These are phyloP conservation scores for Pemphigus obesinymphae DNA, from an alignment of 1,140 invertebrate genomes.

Conservation along the genomic window DNA sequence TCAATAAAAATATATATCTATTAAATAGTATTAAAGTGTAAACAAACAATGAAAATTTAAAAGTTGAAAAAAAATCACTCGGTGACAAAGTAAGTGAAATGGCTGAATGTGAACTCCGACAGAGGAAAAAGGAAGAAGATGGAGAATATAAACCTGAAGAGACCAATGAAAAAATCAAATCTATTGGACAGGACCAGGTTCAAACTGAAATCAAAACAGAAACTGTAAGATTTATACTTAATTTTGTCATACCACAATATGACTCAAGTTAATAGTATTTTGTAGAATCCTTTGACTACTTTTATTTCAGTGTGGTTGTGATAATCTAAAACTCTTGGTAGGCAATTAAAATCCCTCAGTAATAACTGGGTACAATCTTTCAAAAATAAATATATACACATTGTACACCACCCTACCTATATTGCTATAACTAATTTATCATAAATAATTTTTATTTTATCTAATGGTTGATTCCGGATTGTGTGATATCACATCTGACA, in stretches of 20 bases:
- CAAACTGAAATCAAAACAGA: background rate
- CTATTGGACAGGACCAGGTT: background rate
- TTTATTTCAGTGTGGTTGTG: too few species aligned
- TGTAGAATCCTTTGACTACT: background rate
- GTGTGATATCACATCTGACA: too few species aligned
- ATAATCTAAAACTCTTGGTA: too few species aligned
- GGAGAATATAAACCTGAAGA: slow-evolving; percentile 6
- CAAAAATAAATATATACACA: too few species aligned
- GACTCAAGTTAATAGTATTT: background rate
- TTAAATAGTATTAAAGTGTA: background rate
- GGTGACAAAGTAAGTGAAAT: background rate
- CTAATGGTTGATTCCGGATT: too few species aligned
- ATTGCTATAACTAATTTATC: too few species aligned
- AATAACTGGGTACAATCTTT: too few species aligned
- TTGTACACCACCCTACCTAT: too few species aligned
- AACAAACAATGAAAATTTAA: background rate
- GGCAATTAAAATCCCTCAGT: background rate
- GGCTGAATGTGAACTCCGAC: slow-evolving; percentile 40
- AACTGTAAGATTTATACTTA: background rate
- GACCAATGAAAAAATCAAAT: background rate
- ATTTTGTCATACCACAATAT: background rate
- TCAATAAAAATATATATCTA: background rate
- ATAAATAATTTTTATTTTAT: too few species aligned
- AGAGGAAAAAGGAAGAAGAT: slow-evolving; percentile 38
- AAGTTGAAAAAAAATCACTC: background rate